These are phyloP conservation scores for Fissipunctia ypsillon DNA, from an alignment of 2,888 invertebrate species.

Conservation along the genomic window DNA sequence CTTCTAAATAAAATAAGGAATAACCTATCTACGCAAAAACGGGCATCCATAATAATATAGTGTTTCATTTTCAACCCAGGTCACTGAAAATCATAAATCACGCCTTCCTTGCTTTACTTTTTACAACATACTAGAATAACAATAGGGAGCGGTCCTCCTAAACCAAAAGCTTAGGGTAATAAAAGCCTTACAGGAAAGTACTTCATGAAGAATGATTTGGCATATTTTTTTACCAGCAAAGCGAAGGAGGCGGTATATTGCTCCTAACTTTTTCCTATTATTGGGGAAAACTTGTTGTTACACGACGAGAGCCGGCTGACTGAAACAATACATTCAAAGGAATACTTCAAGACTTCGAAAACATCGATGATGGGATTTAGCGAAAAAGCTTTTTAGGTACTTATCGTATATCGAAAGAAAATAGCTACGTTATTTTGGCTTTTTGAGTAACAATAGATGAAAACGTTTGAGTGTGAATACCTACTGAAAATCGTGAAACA, in stretches of 20 bases:
- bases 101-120: conserved; percentile 36
- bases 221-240: conserved; percentile 52
- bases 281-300: conserved; percentile 46
- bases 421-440: conserved; percentile 3
- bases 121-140: conserved; percentile 56
- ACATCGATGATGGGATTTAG: conserved; percentile 30
- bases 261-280: conserved; percentile 57
- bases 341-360: conserved; percentile 34
- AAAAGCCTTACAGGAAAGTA: conserved; percentile 45
- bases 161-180: conserved; percentile 41
- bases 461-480: background rate
- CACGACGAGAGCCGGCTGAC: conserved; percentile 33
- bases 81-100: conserved; percentile 50
- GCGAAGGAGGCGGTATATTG: conserved; percentile 40
- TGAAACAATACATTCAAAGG: conserved; percentile 48
- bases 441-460: background rate
- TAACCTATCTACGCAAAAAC: conserved; percentile 14
- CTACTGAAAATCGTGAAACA: background rate
- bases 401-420: conserved; percentile 27
- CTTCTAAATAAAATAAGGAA: conserved; percentile 17
- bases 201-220: conserved; percentile 59
- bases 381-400: conserved; percentile 32
- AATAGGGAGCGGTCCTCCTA: conserved; percentile 35
- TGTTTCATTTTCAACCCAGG: conserved; percentile 27
- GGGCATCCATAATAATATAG: conserved; percentile 20